Evolutionary conservation across 1,140 invertebrate genomes (phyloP), one percentile per base, ranked within the genome.

Genomic region (Liolophura sinensis): DNA sequence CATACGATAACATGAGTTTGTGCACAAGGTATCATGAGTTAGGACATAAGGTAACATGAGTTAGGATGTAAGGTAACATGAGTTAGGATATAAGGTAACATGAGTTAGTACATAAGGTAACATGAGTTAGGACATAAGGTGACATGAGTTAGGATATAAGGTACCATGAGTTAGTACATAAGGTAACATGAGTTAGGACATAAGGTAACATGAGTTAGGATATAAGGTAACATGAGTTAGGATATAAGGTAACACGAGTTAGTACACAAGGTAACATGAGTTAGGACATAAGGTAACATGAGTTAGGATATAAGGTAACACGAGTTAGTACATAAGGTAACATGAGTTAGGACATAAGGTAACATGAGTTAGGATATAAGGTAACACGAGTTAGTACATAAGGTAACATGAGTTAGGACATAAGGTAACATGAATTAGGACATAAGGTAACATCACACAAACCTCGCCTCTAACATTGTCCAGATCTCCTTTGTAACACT

Each of bases 71-170:
- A 40, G 31, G 31, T 40, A 71, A 70, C 25, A n/a, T 49, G 15
- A 40, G n/a, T 51, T n/a, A 14, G 49, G 14, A 51, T n/a, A 51
- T 14, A n/a, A n/a, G 14, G 49, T 14, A n/a, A n/a, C n/a, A 14
- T 48, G 88, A 89, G 72, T 75, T 89, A 20, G 87, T 84, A 27
- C 75, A 80, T 7, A 89, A 89, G 77, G 83, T 40, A 9, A 40
- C 9, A 40, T 40, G 9, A 40, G 31, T 9, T 84, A 71, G 87
- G 85, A 27, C 75, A 80, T 7, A 89, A 89, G 77, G 68, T 40
- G 20, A 40, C 18, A 20, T 20, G 22, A 56, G 46, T 22, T 15
- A 18, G 58, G 47, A 3, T 20, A 7, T 54, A 12, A 54, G 31
- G 31, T 3, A 40, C 3, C 3, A 3, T 40, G 24, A 54, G 51